Evolutionary conservation across 2,888 invertebrate genomes (phyloP).

Genomic region (Coremacera marginata): DNA sequence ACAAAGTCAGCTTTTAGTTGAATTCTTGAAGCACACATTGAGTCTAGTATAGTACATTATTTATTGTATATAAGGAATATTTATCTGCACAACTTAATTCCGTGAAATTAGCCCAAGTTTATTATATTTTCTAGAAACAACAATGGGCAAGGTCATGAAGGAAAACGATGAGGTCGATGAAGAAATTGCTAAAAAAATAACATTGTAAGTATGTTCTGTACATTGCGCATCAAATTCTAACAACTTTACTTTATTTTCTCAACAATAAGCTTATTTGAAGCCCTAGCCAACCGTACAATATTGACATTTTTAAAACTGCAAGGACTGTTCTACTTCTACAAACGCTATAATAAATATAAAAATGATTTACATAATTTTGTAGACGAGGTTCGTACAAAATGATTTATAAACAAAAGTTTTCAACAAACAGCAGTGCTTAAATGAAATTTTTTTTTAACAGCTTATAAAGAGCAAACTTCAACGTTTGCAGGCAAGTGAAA

Average conservation of each 20-base stretch:
- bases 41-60: no score
- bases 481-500: neutral
- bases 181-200: conserved; percentile 20
- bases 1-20: no score
- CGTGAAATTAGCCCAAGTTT: no score
- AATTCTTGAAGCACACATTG: no score
- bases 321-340: neutral
- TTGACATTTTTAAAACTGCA: neutral
- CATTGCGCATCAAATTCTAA: no score
- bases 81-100: no score
- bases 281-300: neutral
- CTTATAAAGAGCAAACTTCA: neutral
- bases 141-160: conserved; percentile 44
- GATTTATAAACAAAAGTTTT: no score
- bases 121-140: conserved; percentile 42
- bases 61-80: no score
- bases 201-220: conserved; percentile 23
- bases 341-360: neutral
- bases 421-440: no score
- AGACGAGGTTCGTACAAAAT: neutral
- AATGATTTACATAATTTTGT: neutral
- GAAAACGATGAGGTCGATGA: conserved; percentile 39
- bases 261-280: neutral
- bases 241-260: neutral
- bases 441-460: neutral